A percentile compares a stretch with the other conserved stretches of the same genome.
Evolutionary conservation across 2,888 invertebrate species (phyloP).

Genomic region (Nymphalis urticae): DNA sequence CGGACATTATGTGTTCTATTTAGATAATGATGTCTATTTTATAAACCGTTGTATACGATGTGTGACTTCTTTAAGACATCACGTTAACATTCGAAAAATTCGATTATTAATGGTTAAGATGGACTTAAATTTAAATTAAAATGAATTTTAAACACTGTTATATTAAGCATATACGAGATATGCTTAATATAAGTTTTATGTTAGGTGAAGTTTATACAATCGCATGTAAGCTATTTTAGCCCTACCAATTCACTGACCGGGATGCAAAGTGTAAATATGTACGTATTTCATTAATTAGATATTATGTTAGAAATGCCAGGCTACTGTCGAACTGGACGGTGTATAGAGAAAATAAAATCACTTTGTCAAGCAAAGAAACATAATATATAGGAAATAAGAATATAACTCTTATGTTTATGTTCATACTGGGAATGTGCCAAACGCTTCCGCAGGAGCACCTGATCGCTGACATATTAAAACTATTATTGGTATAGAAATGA

Average conservation of each 20-base stretch:
- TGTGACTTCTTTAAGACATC: slow-evolving; percentile 74
- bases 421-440: slow-evolving; percentile 78
- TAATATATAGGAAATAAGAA: slow-evolving; percentile 36
- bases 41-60: slow-evolving; percentile 81
- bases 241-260: slow-evolving; percentile 56
- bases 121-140: slow-evolving; percentile 68
- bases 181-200: slow-evolving; percentile 74
- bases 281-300: slow-evolving; percentile 52
- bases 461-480: slow-evolving; percentile 66
- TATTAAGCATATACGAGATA: no score
- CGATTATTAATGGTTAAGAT: slow-evolving; percentile 68
- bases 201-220: slow-evolving; percentile 78
- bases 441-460: slow-evolving; percentile 69
- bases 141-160: slow-evolving; percentile 80
- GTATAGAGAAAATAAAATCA: slow-evolving; percentile 44
- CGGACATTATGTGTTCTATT: slow-evolving; percentile 59
- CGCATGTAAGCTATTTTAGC: slow-evolving; percentile 70
- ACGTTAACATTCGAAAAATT: slow-evolving; percentile 65
- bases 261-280: slow-evolving; percentile 63
- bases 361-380: slow-evolving; percentile 53
- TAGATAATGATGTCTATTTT: slow-evolving; percentile 74
- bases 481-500: slow-evolving; percentile 63
- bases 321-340: slow-evolving; percentile 39
- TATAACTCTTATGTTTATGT: slow-evolving; percentile 58
- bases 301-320: slow-evolving; percentile 49